A percentile compares a stretch with the other conserved stretches of the same genome.
Conservation (phyloP, 2,888 invertebrate genomes). For the Hirtodrosophila duncani region DNA sequence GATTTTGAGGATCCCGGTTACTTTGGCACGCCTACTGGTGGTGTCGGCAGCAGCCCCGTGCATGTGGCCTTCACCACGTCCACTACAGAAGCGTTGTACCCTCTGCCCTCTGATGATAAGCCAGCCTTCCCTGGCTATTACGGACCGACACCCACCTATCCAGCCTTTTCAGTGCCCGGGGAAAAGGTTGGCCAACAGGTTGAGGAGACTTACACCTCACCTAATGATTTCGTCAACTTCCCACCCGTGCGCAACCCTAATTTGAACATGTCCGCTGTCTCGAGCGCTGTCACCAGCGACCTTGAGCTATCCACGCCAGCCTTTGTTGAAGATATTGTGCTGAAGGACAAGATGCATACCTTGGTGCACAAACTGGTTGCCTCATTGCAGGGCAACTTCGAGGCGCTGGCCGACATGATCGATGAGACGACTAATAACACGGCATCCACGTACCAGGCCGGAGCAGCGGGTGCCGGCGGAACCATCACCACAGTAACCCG, state of each 20-base stretch:
- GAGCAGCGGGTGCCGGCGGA: conserved; percentile 19
- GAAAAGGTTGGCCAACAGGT: conserved; percentile 62
- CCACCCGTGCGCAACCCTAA: conserved; percentile 92
- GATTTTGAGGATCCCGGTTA: conserved; percentile 78
- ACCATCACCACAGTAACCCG: conserved; percentile 52
- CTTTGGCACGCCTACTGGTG: conserved; percentile 58
- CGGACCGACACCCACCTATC: conserved; percentile 77
- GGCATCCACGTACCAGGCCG: conserved; percentile 52
- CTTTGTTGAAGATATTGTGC: conserved; percentile 86
- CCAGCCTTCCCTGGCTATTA: conserved; percentile 77
- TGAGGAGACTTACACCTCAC: conserved; percentile 82
- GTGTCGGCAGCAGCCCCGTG: conserved; percentile 42
- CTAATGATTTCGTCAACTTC: conserved; percentile 87
- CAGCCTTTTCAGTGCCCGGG: conserved; percentile 75
- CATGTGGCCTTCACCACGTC: conserved; percentile 57
- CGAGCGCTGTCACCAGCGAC: conserved; percentile 80
- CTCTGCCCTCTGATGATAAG: conserved; percentile 73
- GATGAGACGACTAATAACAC: conserved; percentile 79
- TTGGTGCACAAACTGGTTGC: conserved; percentile 91
- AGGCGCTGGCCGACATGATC: conserved; percentile 88
- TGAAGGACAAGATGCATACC: conserved; percentile 88
- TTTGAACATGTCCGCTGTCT: conserved; percentile 83
- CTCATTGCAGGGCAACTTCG: conserved; percentile 89
- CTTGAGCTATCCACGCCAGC: conserved; percentile 87
- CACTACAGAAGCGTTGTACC: conserved; percentile 59